Evolutionary conservation across 2,113 vertebrate species (phyloP).

Genomic region (Nesospiza acunhae): DNA sequence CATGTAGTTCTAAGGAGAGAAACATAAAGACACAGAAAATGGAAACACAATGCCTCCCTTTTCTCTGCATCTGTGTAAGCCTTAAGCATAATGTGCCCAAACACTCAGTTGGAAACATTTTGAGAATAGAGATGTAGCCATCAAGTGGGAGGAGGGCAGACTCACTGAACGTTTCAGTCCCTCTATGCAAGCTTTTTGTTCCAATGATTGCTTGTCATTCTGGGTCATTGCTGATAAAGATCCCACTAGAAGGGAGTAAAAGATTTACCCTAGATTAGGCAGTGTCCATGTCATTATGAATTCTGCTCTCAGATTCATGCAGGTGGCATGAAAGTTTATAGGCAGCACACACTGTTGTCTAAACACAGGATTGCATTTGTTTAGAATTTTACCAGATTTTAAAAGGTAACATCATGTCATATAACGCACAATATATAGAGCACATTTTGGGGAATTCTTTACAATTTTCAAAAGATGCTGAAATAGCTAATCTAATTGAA

Average conservation of each 20-base stretch:
- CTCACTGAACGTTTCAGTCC: neutral
- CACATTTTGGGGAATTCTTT: neutral
- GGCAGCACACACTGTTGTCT: neutral
- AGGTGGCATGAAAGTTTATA: constrained; percentile 23
- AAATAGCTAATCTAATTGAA: constrained; percentile 56
- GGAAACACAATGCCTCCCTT: neutral
- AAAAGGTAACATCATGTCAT: neutral
- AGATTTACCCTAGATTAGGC: constrained; percentile 18
- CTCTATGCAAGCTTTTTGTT: neutral
- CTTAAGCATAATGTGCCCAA: neutral
- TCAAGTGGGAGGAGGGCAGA: neutral
- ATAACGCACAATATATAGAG: neutral
- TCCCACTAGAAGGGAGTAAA: constrained; percentile 14
- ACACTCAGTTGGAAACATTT: neutral
- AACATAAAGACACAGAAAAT: neutral
- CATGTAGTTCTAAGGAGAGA: neutral
- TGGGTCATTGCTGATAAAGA: constrained; percentile 53
- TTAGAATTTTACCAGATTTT: neutral
- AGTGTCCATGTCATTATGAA: constrained; percentile 8
- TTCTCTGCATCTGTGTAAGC: neutral
- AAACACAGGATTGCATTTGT: neutral
- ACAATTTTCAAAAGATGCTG: neutral
- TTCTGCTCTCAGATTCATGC: constrained; percentile 36
- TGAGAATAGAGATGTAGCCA: neutral
- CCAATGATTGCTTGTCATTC: constrained; percentile 31